These are phyloP conservation scores for Serripes groenlandicus DNA, from an alignment of 2,888 invertebrate species.

Conservation along the genomic window DNA sequence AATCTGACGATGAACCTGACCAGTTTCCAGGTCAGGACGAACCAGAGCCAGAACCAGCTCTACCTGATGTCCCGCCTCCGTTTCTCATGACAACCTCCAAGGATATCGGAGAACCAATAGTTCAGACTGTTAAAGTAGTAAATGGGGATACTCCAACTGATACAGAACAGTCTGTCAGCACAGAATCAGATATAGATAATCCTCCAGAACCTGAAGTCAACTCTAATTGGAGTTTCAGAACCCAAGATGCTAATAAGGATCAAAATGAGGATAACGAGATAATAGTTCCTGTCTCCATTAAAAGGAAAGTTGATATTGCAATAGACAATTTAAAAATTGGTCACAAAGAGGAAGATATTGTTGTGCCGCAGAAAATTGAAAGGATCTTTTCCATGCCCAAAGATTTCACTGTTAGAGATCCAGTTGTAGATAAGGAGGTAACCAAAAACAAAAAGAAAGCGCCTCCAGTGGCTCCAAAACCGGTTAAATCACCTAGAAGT, in stretches of 20 bases:
- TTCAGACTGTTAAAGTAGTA: neutral
- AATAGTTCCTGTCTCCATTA: slow-evolving; percentile 45
- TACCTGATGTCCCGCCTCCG: slow-evolving; percentile 60
- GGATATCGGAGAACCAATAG: neutral
- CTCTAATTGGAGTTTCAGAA: slow-evolving; percentile 54
- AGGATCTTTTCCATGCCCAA: slow-evolving; percentile 47
- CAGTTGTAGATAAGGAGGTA: slow-evolving; percentile 26
- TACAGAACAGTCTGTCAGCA: neutral
- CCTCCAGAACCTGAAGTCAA: slow-evolving; percentile 7
- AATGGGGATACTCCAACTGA: neutral
- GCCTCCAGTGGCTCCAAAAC: slow-evolving; percentile 37
- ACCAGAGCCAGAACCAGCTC: slow-evolving; percentile 53
- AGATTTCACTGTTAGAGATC: slow-evolving; percentile 27
- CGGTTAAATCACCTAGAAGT: slow-evolving; percentile 32
- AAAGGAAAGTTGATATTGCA: slow-evolving; percentile 51
- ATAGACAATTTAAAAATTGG: slow-evolving; percentile 30
- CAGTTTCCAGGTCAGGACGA: slow-evolving; percentile 50
- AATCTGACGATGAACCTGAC: slow-evolving; percentile 67
- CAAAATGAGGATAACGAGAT: slow-evolving; percentile 16
- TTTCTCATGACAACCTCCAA: slow-evolving; percentile 18
- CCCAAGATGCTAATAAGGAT: slow-evolving; percentile 20
- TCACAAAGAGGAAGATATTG: slow-evolving; percentile 36
- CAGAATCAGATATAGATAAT: neutral
- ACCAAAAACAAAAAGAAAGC: slow-evolving; percentile 17
- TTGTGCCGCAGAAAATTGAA: slow-evolving; percentile 62